These are phyloP conservation scores for Hemibates koningsi DNA, from an alignment of 2,113 vertebrate genomes.

Conservation along the genomic window DNA sequence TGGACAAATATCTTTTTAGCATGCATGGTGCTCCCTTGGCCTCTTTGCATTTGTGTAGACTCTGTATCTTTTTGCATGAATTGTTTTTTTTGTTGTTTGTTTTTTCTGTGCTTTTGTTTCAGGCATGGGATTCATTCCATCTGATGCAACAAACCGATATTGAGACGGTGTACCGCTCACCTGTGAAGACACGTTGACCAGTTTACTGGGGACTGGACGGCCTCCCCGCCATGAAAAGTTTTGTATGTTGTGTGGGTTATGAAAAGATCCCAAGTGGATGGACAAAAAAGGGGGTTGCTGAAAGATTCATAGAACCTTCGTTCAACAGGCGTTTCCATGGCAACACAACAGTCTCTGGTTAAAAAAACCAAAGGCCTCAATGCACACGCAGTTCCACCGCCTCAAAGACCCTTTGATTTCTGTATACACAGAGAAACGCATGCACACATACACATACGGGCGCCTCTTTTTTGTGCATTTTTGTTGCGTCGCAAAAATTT, in stretches of 20 bases:
- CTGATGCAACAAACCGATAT: not conserved
- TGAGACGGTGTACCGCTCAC: not conserved
- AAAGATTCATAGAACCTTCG: constrained; percentile 65
- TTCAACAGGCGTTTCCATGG: constrained; percentile 70
- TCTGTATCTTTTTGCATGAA: not conserved
- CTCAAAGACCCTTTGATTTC: constrained; percentile 64
- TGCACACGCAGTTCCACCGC: constrained; percentile 35
- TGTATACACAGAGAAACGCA: constrained; percentile 12
- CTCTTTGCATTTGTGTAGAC: not conserved
- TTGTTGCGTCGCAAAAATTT: not conserved
- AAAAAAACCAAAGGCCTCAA: constrained; percentile 56
- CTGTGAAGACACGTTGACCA: not conserved
- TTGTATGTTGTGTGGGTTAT: constrained; percentile 33
- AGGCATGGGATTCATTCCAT: not conserved
- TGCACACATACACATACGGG: not conserved
- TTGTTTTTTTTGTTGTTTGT: not conserved
- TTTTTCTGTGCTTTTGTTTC: not conserved
- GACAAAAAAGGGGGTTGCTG: constrained; percentile 38
- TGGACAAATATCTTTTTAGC: constrained; percentile 9
- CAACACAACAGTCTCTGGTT: constrained; percentile 62
- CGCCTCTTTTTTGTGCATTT: not conserved
- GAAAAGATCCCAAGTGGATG: constrained; percentile 52
- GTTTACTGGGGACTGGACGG: not conserved
- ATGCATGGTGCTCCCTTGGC: not conserved
- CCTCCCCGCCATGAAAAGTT: constrained; percentile 1